A percentile compares a stretch with the other conserved stretches of the same genome.
Conservation (phyloP, 2,888 invertebrate species). For the Nycteola revayana region DNA sequence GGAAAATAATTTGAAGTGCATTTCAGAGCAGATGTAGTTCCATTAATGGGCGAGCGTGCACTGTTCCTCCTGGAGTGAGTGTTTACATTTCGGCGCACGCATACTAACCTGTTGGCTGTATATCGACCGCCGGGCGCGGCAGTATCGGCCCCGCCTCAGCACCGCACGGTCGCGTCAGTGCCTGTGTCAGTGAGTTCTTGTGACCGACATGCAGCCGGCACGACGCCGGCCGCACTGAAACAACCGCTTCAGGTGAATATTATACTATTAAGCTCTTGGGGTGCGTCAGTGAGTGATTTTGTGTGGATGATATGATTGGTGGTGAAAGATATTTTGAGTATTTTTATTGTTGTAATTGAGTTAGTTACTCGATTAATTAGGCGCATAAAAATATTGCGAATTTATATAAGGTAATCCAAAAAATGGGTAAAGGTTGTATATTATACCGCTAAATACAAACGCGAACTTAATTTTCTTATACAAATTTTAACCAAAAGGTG, state of each 20-base stretch:
- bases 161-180: constrained; percentile 19
- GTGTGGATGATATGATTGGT: constrained; percentile 1
- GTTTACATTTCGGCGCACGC: constrained; percentile 63
- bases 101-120: constrained; percentile 67
- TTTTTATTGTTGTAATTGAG: too few relatives aligned
- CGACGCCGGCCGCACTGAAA: constrained; percentile 54
- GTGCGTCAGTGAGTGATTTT: constrained; percentile 1
- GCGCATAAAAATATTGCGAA: too few relatives aligned
- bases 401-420: too few relatives aligned
- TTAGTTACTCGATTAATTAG: too few relatives aligned
- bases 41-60: constrained; percentile 8
- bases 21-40: constrained; percentile 26
- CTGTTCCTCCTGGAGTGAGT: constrained; percentile 6
- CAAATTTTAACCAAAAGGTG: too few relatives aligned
- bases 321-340: not conserved
- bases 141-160: constrained; percentile 33
- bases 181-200: constrained; percentile 32
- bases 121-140: constrained; percentile 60
- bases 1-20: too few relatives aligned
- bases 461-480: too few relatives aligned
- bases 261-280: constrained; percentile 6
- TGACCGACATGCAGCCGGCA: constrained; percentile 61
- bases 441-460: too few relatives aligned
- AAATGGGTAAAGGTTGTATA: too few relatives aligned
- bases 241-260: constrained; percentile 54